phyloP scores from a whole-genome alignment of 1,140 invertebrate species.

The Homarus americanus region DNA sequence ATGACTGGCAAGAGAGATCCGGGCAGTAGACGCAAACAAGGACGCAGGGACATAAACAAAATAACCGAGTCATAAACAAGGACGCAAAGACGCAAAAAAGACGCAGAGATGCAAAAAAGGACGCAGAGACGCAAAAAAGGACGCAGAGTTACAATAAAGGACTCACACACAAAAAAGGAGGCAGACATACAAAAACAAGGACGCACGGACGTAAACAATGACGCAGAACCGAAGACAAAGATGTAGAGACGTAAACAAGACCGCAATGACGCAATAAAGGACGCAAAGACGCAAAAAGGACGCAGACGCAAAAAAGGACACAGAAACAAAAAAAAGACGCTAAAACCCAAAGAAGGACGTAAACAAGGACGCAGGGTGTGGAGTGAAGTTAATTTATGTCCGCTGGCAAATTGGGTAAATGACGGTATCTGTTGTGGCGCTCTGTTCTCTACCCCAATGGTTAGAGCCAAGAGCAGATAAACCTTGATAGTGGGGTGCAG shows the following conservation, averaged over 20 bases:
- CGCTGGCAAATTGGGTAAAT: not conserved
- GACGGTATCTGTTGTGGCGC: not conserved
- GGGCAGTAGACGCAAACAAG: no score
- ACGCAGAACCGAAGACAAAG: no score
- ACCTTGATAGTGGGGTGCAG: not conserved
- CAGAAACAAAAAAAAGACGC: no score
- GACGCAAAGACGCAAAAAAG: not conserved
- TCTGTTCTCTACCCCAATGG: not conserved
- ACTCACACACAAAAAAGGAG: conserved; percentile 10
- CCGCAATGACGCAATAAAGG: no score
- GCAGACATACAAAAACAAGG: conserved; percentile 15
- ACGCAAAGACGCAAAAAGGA: no score
- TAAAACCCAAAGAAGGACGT: no score
- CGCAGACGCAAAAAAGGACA: no score
- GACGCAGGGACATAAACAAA: not conserved
- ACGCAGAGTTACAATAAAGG: no score
- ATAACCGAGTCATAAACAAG: not conserved
- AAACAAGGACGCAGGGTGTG: not conserved
- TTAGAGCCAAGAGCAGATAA: not conserved
- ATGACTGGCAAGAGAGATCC: no score
- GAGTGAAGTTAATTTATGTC: not conserved
- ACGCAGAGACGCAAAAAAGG: no score
- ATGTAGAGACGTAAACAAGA: no score
- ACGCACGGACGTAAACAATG: not conserved
- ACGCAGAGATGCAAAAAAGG: no score